A percentile compares a stretch with the other conserved stretches of the same genome.
Evolutionary conservation across 1,140 invertebrate genomes (phyloP).

Genomic region (Drosophila paulistorum): DNA sequence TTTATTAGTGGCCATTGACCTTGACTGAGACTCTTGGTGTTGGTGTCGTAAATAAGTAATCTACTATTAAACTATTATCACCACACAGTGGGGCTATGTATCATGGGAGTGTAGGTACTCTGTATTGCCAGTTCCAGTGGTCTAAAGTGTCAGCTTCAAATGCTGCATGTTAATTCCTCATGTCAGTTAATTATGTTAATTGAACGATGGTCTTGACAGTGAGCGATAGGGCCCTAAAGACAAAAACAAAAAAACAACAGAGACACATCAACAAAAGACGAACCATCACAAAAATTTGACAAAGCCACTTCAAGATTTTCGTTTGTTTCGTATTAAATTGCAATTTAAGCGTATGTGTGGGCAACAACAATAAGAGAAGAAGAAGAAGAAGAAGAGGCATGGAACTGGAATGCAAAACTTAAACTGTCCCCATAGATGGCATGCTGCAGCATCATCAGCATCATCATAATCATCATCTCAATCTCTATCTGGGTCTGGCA

Average conservation of each 20-base stretch:
- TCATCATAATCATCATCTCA: conserved; percentile 20
- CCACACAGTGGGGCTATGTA: conserved; percentile 40
- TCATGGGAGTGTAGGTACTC: conserved; percentile 20
- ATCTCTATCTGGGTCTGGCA: conserved; percentile 2
- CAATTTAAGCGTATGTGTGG: conserved; percentile 60
- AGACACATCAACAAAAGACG: conserved; percentile 3
- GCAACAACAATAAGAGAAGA: conserved; percentile 19
- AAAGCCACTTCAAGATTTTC: conserved; percentile 55
- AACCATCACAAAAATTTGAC: conserved; percentile 61
- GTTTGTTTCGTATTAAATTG: conserved; percentile 72
- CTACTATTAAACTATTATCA: conserved; percentile 47
- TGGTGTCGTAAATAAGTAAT: conserved; percentile 28
- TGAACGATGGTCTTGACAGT: conserved; percentile 78
- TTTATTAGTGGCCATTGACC: conserved; percentile 27
- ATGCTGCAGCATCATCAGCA: conserved; percentile 37
- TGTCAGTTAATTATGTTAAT: conserved; percentile 79
- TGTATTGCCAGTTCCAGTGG: conserved; percentile 24
- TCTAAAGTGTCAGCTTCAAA: conserved; percentile 58
- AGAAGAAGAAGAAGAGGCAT: conserved; percentile 44
- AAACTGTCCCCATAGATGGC: conserved; percentile 31
- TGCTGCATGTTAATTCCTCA: conserved; percentile 64
- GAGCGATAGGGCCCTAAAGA: conserved; percentile 61
- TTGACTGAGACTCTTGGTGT: conserved; percentile 4
- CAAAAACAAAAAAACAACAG: conserved; percentile 44
- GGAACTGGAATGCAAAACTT: conserved; percentile 56